Base-by-base conservation (phyloP, 2,888 invertebrate genomes). In the Netelia virgata region DNA sequence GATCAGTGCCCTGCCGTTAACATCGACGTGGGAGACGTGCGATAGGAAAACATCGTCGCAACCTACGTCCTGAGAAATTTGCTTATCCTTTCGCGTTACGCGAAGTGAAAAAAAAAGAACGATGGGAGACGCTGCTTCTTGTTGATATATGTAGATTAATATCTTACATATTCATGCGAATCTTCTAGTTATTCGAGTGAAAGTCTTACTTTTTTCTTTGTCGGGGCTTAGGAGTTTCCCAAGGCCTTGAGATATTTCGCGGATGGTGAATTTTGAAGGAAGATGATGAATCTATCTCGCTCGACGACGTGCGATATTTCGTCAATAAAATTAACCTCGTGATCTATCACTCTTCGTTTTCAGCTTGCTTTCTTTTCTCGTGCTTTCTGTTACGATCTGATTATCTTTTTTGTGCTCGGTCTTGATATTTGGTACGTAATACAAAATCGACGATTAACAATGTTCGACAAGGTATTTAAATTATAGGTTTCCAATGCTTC, bases 11-110 rank as follows among this genome's bases (percentile, higher is more conserved):
- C 11, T 6, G 2, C 43, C 75, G 66, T 76, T 55, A 57, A 64
- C 57, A 57, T 66, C 66, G 66, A 66, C 55, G 64, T 55, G 66
- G 66, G 41, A 28, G 28, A 28, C 55, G 66, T 57, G 66, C 55
- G 41, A 76, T 41, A 50, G 20, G 18, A 64, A 23, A 75, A 64
- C 36, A 75, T 20, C 18, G 23, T 14, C 41, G 18, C 41, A 11
- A 64, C 64, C 47, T 55, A 55, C 16, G 55, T 64, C 41, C 36
- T 36, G 28, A 74, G 53, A 36, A 64, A 75, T 75, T 36, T 50
- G 36, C 41, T 75, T 64, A 64, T 61, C 23, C 20, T 50, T 18
- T 6, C 64, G n/a, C 55, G 36, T 16, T 9, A 3, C 8, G 3
- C 53, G 9, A 18, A 5, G 16, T 11, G 6, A 28, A 28, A 57